A percentile compares a stretch with the other conserved stretches of the same genome.
phyloP scores from a whole-genome alignment of 2,113 vertebrate genomes.

The Coryphaenoides rupestris region DNA sequence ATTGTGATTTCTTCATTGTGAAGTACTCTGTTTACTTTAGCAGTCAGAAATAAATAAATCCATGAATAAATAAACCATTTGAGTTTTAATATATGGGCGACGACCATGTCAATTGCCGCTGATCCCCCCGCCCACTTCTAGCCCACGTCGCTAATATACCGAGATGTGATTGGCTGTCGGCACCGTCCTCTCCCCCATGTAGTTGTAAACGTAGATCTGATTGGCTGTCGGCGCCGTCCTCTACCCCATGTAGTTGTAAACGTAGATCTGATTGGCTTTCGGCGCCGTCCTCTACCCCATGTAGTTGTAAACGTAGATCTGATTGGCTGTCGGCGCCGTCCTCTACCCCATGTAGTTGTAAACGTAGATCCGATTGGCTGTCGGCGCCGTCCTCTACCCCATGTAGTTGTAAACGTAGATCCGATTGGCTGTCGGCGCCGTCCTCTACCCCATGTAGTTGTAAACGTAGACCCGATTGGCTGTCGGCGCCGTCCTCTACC shows the following conservation, averaged over 20 bases:
- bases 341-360: neutral
- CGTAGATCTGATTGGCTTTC: constrained; percentile 70
- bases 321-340: neutral
- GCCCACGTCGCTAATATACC: neutral
- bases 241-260: neutral
- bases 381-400: no score
- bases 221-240: neutral
- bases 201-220: neutral
- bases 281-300: no score
- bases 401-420: constrained; percentile 5
- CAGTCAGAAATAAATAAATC: no score
- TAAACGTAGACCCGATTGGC: constrained; percentile 68
- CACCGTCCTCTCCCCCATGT: neutral
- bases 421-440: neutral
- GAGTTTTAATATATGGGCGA: no score
- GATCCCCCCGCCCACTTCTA: neutral
- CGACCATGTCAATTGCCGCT: no score
- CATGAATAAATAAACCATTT: no score
- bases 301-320: neutral
- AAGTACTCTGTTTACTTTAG: no score
- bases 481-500: neutral
- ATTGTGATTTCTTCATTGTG: no score
- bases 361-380: constrained; percentile 68
- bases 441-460: neutral
- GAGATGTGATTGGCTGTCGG: neutral